Conservation (phyloP, 2,888 invertebrate genomes). For the Sphaerophoria taeniata region DNA sequence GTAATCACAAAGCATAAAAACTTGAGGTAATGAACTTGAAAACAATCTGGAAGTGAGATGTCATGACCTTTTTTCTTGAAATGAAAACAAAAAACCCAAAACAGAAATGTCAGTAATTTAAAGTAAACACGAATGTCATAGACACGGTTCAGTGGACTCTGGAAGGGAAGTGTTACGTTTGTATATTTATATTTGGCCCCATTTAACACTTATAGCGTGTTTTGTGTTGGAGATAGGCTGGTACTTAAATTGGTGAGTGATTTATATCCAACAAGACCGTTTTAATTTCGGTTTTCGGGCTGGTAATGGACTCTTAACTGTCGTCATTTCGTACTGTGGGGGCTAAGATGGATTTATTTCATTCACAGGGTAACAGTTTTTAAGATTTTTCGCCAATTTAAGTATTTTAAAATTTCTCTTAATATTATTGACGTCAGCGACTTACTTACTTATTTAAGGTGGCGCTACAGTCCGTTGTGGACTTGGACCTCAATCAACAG, state of each 20-base stretch:
- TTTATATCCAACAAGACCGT: not conserved
- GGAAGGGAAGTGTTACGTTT: not conserved
- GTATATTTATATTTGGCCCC: not conserved
- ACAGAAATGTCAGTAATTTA: not conserved
- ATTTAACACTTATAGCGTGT: not conserved
- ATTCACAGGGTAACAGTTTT: no score
- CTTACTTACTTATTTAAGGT: no score
- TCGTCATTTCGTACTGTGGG: not conserved
- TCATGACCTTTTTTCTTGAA: conserved; percentile 7
- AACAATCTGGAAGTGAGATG: conserved; percentile 25
- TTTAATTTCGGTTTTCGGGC: not conserved
- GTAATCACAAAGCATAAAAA: conserved; percentile 16
- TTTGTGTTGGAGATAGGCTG: not conserved
- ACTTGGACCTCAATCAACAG: no score
- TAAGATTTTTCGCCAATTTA: no score
- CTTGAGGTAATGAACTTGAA: conserved; percentile 59
- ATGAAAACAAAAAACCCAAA: not conserved
- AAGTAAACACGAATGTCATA: not conserved
- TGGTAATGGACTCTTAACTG: not conserved
- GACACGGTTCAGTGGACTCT: conserved; percentile 2
- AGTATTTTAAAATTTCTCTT: no score
- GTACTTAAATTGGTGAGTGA: not conserved
- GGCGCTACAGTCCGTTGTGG: no score
- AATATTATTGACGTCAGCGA: no score
- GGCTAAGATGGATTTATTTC: no score